Evolutionary conservation across 2,797 vertebrate species (phyloP), one percentile per base, ranked within the genome.

Genomic region (Capromys pilorides): DNA sequence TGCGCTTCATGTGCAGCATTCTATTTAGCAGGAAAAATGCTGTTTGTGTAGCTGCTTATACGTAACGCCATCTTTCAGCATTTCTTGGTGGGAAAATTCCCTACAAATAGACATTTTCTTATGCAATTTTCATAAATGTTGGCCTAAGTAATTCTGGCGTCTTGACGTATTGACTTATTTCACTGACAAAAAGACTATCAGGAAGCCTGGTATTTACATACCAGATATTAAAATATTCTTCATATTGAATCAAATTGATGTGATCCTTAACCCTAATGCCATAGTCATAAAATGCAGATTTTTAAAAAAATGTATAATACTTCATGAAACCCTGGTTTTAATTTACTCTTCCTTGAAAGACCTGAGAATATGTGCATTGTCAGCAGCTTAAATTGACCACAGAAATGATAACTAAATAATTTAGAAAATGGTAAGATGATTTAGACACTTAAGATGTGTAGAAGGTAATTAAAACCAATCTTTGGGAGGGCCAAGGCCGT

Each of bases 371-470:
- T 92, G 82, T 97, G 92, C 95, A 96, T 80, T 92, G 75, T 93
- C 94, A 96, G 93, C 88, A 97, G 91, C 92, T 93, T 96, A 41
- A 96, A 96, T 66, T 77, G 62, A 94, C 93, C 97, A 88, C 96
- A 96, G 95, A 97, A 96, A 95, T 96, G 88, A 97, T 95, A 95
- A 92, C 95, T 95, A 94, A 97, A 91, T 97, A 93, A 96, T 94
- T 94, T 89, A 85, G 39, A 84, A 96, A 97, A 80, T 81, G 83
- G 26, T 97, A 92, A 94, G 71, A 85, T 91, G 88, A 92, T 88
- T 97, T 96, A 91, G 91, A 89, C 95, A 95, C 95, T 77, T 86
- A 78, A 83, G 93, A 96, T 87, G 54, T 54, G 54, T 94, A 75
- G 78, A 95, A 84, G 13, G 79, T 96, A 67, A 97, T 94, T 97